A percentile compares a stretch with the other conserved stretches of the same genome.
Evolutionary conservation across 1,140 invertebrate species (phyloP).

Genomic region (Bathynomus jamesi): DNA sequence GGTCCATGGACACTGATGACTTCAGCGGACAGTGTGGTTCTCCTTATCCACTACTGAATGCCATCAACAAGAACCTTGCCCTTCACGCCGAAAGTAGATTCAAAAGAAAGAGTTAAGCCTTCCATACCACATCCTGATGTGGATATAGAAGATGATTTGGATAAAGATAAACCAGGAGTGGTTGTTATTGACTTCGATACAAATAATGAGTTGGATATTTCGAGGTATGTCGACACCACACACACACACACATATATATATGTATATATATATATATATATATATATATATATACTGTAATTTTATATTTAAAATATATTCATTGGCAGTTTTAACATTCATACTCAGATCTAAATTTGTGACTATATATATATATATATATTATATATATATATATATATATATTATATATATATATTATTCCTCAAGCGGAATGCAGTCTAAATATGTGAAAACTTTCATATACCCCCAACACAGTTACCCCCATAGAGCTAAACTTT

Average conservation of each 20-base stretch:
- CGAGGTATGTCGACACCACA: neutral
- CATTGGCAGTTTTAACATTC: neutral
- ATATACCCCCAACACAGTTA: too few relatives aligned
- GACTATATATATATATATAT: neutral
- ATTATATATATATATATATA: neutral
- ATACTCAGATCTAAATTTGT: neutral
- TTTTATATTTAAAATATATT: neutral
- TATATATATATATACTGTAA: too few relatives aligned
- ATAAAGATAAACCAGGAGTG: neutral
- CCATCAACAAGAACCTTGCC: neutral
- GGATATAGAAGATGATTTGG: neutral
- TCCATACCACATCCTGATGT: neutral
- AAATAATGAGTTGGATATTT: neutral
- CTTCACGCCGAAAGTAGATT: neutral
- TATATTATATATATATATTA: too few relatives aligned
- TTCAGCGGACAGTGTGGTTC: constrained; percentile 52
- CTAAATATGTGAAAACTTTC: too few relatives aligned
- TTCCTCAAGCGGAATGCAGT: too few relatives aligned
- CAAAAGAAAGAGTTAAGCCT: neutral
- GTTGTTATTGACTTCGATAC: neutral
- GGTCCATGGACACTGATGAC: constrained; percentile 68
- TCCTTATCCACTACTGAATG: neutral
- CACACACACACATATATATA: too few relatives aligned
- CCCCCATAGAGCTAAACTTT: too few relatives aligned
- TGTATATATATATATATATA: too few relatives aligned